Evolutionary conservation across 2,888 invertebrate genomes (phyloP).

Genomic region (Syrista parreyssii): DNA sequence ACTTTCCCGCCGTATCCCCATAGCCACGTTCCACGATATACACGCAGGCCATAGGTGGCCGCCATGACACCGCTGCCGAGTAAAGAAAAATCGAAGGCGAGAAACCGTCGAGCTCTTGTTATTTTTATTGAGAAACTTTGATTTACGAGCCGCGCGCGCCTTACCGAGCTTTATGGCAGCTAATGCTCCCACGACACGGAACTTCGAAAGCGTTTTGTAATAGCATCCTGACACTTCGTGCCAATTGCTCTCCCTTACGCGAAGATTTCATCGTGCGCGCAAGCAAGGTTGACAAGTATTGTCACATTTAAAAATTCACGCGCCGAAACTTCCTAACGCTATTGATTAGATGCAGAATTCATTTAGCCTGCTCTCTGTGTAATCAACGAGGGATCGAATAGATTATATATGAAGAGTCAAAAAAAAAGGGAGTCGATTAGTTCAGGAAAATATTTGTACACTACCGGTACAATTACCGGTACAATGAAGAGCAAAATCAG

Average conservation of each 20-base stretch:
- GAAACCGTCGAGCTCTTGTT: background rate
- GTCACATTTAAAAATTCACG: too few species aligned
- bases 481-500: too few species aligned
- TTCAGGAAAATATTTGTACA: too few species aligned
- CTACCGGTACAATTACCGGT: too few species aligned
- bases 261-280: too few species aligned
- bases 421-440: too few species aligned
- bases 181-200: slow-evolving; percentile 3
- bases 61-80: background rate
- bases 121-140: background rate
- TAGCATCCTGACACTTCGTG: background rate
- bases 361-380: background rate
- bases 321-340: too few species aligned
- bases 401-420: background rate
- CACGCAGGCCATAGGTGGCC: background rate
- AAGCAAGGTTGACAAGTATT: too few species aligned
- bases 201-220: background rate
- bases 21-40: background rate
- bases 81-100: background rate
- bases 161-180: slow-evolving; percentile 8
- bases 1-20: background rate
- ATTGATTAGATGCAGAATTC: background rate
- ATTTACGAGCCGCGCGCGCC: background rate
- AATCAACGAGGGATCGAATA: background rate
- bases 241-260: background rate